These are phyloP conservation scores for Tinea semifulvella DNA, from an alignment of 2,888 invertebrate genomes.

Conservation along the genomic window DNA sequence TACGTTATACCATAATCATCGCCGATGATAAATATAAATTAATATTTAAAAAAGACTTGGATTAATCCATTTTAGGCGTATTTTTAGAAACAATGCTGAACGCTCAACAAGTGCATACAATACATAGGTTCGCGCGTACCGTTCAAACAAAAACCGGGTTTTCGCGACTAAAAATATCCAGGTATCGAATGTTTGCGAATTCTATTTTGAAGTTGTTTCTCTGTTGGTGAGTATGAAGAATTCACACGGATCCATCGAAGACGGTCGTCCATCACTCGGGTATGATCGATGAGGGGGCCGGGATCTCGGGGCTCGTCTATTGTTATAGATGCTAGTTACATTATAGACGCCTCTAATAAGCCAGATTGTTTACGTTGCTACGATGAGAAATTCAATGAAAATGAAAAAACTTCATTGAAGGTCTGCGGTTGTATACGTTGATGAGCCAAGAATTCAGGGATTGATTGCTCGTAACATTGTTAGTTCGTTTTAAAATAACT, in stretches of 20 bases:
- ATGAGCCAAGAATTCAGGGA: slow-evolving; percentile 13
- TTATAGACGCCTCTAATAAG: neutral
- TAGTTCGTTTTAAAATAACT: slow-evolving; percentile 12
- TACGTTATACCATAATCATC: no score
- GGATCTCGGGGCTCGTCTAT: slow-evolving; percentile 2
- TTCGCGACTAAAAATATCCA: slow-evolving; percentile 59
- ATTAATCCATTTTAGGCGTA: neutral
- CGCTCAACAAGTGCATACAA: slow-evolving; percentile 54
- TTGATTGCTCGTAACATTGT: slow-evolving; percentile 14
- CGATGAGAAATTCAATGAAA: slow-evolving; percentile 5
- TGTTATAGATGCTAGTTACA: neutral
- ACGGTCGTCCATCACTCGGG: slow-evolving; percentile 23
- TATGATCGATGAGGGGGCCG: slow-evolving; percentile 20
- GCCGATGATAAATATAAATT: no score
- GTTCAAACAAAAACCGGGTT: slow-evolving; percentile 57
- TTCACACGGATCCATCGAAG: slow-evolving; percentile 24
- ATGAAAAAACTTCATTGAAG: slow-evolving; percentile 9
- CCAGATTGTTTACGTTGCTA: slow-evolving; percentile 6
- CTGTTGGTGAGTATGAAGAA: slow-evolving; percentile 26
- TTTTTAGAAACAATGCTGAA: slow-evolving; percentile 40
- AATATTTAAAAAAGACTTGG: no score
- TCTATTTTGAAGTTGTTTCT: slow-evolving; percentile 56
- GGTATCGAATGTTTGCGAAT: slow-evolving; percentile 64
- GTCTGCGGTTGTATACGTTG: neutral
- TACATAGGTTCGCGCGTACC: slow-evolving; percentile 34